A percentile compares a stretch with the other conserved stretches of the same genome.
Evolutionary conservation across 1,140 invertebrate genomes (phyloP).

Genomic region (Ladona fulva): DNA sequence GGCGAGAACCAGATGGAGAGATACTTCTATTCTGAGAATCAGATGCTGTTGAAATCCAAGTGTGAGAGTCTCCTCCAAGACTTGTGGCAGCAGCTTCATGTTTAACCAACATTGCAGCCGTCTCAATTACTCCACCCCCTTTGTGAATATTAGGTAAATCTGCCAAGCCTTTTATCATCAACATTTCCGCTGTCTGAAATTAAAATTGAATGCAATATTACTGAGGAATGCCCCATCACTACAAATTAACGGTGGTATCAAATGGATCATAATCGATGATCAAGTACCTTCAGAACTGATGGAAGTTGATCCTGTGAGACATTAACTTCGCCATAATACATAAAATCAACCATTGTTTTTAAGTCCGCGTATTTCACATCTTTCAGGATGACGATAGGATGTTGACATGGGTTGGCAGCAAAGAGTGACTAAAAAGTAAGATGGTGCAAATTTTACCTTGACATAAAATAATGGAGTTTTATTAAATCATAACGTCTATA

Average conservation of each 20-base stretch:
- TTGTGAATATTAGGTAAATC: conserved; percentile 36
- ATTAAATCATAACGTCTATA: no score
- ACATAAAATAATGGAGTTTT: no score
- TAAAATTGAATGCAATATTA: conserved; percentile 17
- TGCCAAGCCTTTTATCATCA: conserved; percentile 77
- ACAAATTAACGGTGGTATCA: background rate
- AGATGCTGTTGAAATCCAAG: conserved; percentile 31
- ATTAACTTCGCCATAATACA: conserved; percentile 88
- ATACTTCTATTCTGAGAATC: conserved; percentile 36
- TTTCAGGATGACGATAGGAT: conserved; percentile 83
- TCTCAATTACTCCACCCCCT: background rate
- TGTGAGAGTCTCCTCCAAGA: background rate
- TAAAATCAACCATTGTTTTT: conserved; percentile 82
- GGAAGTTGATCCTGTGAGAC: conserved; percentile 79
- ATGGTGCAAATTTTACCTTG: no score
- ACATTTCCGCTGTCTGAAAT: conserved; percentile 64
- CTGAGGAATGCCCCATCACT: conserved; percentile 12
- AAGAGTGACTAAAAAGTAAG: conserved; percentile 62
- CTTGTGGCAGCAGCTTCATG: background rate
- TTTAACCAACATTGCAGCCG: background rate
- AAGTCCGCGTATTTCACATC: conserved; percentile 79
- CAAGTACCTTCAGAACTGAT: conserved; percentile 65
- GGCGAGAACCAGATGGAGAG: conserved; percentile 30
- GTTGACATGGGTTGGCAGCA: conserved; percentile 70
- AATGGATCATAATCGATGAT: conserved; percentile 3